Evolutionary conservation across 2,888 invertebrate species (phyloP).

Genomic region (Scrobipalpa costella): DNA sequence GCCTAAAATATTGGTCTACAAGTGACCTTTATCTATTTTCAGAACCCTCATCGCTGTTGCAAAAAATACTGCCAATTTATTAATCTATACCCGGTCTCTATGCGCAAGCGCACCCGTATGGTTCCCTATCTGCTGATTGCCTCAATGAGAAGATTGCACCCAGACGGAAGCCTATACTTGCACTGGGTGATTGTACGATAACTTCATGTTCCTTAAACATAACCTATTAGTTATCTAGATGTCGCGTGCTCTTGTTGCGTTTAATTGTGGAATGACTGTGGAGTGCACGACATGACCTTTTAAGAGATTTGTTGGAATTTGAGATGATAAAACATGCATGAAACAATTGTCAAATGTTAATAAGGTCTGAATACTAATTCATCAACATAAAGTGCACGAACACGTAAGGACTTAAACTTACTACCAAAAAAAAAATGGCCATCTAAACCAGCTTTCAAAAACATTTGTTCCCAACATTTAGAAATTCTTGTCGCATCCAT

Average conservation of each 20-base stretch:
- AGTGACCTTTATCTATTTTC: neutral
- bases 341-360: too few relatives aligned
- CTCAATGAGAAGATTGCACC: conserved; percentile 33
- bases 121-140: conserved; percentile 28
- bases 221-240: conserved; percentile 9
- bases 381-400: too few relatives aligned
- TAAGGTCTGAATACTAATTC: too few relatives aligned
- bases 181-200: conserved; percentile 20
- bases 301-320: too few relatives aligned
- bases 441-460: conserved; percentile 18
- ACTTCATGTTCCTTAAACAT: conserved; percentile 12
- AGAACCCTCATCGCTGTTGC: neutral
- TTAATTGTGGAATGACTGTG: neutral
- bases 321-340: too few relatives aligned
- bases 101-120: conserved; percentile 27
- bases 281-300: neutral
- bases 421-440: too few relatives aligned
- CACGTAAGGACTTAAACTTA: too few relatives aligned
- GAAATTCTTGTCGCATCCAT: conserved; percentile 35
- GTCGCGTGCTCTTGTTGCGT: neutral
- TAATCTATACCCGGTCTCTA: neutral
- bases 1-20: too few relatives aligned
- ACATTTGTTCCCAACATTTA: conserved; percentile 18
- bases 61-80: conserved; percentile 14
- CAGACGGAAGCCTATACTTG: conserved; percentile 16